Base-by-base conservation (phyloP, 2,888 invertebrate species). In the Papilio demoleus region DNA sequence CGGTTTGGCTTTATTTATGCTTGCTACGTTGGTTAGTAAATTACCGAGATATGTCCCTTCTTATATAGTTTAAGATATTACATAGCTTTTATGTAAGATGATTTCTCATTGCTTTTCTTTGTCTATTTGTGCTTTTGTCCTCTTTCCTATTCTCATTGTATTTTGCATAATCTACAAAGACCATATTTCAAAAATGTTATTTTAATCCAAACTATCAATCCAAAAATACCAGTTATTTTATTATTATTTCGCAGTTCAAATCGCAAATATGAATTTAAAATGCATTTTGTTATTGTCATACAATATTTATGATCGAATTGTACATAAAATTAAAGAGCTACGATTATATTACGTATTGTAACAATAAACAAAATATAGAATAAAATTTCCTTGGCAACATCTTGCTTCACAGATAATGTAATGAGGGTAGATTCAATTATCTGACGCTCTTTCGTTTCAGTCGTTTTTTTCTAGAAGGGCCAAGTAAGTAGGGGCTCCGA, bases 381-480 rank as follows among this genome's bases (percentile, higher is more conserved):
- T 74, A 77, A 74, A 76, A 75, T 76, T 78, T 79, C 71, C 71
- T 74, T 70, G 73, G 73, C 78, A 86, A 82, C 82, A 85, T 85
- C 82, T 86, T 85, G 82, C 82, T 84, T 81, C 78, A 73, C 80
- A 84, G 84, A 87, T 88, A 88, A 87, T 86, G 87, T 90, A 88
- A 89, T 88, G 87, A 86, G 84, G 82, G 84, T 80, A 83, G 85
- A 91, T 91, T 89, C 89, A 88, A 90, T 91, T 90, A 90, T 78
- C 85, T 78, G 76, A 78, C 79, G 83, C 83, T 87, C 83, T 85
- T 87, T 88, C 88, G 86, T 87, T 89, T 87, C 83, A 85, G 86
- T 88, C 88, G 87, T 87, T 89, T 87, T 84, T 80, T 79, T 75
- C 79, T 77, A 77, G 68, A 61, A 71, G 75, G 73, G 74, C 72